Percentiles rank a stretch among this genome's conserved stretches.
Evolutionary conservation across 2,113 vertebrate species (phyloP).

Genomic region (Kryptolebias marmoratus): DNA sequence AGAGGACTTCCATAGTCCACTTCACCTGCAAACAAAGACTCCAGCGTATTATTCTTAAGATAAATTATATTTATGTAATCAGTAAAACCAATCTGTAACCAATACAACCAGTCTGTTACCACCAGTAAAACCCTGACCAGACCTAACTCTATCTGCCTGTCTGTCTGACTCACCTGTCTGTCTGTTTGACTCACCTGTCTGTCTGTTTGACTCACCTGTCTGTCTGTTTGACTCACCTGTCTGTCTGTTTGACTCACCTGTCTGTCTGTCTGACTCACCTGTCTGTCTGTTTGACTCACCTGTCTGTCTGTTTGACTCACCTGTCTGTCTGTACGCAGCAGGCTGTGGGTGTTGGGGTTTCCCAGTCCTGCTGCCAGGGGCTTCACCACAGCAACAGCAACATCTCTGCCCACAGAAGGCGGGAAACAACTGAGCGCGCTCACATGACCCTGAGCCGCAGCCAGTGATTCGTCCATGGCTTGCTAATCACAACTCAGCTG

Average conservation of each 20-base stretch:
- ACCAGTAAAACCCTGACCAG: too few species aligned
- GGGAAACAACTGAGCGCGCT: slow-evolving; percentile 93
- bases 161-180: too few species aligned
- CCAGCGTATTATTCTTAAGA: neutral
- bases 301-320: slow-evolving; percentile 58
- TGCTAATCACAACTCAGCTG: slow-evolving; percentile 8
- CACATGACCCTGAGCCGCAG: slow-evolving; percentile 85
- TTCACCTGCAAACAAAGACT: slow-evolving; percentile 83
- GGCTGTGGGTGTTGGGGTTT: slow-evolving; percentile 77
- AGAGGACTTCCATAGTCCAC: slow-evolving; percentile 97
- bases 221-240: too few species aligned
- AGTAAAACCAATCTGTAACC: too few species aligned
- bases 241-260: too few species aligned
- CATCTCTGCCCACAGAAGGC: slow-evolving; percentile 87
- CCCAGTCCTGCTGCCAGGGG: slow-evolving; percentile 86
- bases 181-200: too few species aligned
- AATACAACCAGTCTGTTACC: too few species aligned
- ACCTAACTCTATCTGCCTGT: too few species aligned
- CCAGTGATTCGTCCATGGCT: slow-evolving; percentile 68
- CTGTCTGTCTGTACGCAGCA: slow-evolving; percentile 92
- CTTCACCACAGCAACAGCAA: slow-evolving; percentile 90
- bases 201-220: too few species aligned
- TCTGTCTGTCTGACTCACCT: too few species aligned
- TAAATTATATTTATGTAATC: too few species aligned
- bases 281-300: too few species aligned